Conservation (phyloP, 1,140 invertebrate species). For the Conopomorpha cramerella region DNA sequence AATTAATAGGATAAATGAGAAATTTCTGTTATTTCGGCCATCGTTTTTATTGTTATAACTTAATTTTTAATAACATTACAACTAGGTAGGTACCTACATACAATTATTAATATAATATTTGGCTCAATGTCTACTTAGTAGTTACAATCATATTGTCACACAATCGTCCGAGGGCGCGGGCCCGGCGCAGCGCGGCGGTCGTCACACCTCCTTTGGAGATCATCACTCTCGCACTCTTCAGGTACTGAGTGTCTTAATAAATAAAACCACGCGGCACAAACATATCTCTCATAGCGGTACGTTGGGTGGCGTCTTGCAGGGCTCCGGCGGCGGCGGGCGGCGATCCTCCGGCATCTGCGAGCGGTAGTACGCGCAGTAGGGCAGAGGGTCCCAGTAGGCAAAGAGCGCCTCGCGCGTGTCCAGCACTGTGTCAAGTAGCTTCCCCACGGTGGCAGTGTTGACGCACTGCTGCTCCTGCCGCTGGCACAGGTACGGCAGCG, state of each 20-base stretch:
- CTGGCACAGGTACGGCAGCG: conserved; percentile 77
- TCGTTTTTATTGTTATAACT: too few species aligned
- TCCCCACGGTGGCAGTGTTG: conserved; percentile 61
- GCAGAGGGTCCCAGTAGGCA: conserved; percentile 80
- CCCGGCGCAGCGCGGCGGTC: conserved; percentile 16
- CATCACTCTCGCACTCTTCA: conserved; percentile 39
- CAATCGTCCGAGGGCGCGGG: conserved; percentile 25
- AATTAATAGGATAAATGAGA: too few species aligned
- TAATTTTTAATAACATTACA: too few species aligned
- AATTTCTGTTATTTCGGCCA: too few species aligned
- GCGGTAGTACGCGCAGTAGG: conserved; percentile 82
- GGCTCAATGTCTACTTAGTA: conserved; percentile 45
- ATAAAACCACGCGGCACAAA: conserved; percentile 39
- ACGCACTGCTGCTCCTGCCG: conserved; percentile 61
- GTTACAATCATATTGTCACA: conserved; percentile 44
- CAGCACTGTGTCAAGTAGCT: conserved; percentile 68
- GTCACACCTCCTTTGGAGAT: conserved; percentile 17
- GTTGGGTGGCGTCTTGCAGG: conserved; percentile 45
- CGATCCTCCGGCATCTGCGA: conserved; percentile 70
- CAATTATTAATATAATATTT: not conserved
- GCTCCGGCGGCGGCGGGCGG: conserved; percentile 29
- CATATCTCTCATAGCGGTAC: conserved; percentile 37
- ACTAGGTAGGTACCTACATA: conserved; percentile 16
- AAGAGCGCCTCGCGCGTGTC: conserved; percentile 78
- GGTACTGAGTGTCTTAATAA: conserved; percentile 51